Evolutionary conservation across 92 coral and sea anemone genomes (phyloP).

Genomic region (Actinernus sp.): DNA sequence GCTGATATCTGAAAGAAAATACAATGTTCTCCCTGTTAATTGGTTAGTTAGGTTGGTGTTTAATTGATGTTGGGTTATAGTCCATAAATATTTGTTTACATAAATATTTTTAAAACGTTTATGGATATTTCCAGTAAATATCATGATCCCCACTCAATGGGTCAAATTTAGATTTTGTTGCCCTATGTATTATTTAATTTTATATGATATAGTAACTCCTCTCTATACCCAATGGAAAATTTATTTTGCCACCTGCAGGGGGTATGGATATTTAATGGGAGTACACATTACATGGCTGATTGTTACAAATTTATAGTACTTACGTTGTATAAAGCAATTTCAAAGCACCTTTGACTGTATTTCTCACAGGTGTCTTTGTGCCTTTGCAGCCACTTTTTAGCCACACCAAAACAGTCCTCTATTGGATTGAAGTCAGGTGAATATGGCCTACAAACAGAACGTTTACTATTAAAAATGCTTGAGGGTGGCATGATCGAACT

Average conservation of each 20-base stretch:
- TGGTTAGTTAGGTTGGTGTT: no score
- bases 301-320: background rate
- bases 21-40: no score
- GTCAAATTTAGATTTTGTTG: background rate
- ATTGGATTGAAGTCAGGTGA: slow-evolving; percentile 58
- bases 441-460: slow-evolving; percentile 31
- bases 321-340: slow-evolving; percentile 48
- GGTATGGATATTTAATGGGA: background rate
- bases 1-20: slow-evolving; percentile 25
- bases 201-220: no score
- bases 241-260: no score
- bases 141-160: no score
- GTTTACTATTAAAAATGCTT: no score
- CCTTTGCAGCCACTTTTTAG: slow-evolving; percentile 36
- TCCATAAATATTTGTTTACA: no score
- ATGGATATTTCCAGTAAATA: no score
- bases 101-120: no score
- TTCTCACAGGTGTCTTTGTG: slow-evolving; percentile 24
- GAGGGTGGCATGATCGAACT: no score
- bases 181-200: background rate
- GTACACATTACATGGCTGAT: background rate
- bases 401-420: slow-evolving; percentile 35
- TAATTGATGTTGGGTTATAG: no score
- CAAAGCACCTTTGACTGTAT: slow-evolving; percentile 49
- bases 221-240: no score